Conservation (phyloP, 1,140 invertebrate genomes). For the Planococcus citri region DNA sequence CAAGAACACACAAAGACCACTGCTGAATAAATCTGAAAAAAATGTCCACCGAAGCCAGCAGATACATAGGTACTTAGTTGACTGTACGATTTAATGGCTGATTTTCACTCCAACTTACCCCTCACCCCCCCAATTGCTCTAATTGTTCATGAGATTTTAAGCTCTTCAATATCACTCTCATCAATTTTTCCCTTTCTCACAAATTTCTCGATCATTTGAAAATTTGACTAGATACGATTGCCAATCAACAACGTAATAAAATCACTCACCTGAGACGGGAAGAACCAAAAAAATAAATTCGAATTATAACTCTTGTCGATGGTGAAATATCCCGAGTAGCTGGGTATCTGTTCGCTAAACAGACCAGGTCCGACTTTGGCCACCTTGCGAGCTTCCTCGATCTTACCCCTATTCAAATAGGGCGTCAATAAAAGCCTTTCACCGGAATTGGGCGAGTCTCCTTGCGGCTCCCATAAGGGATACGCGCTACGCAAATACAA, state of each 20-base stretch:
- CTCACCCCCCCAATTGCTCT: too few species aligned
- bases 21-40: too few species aligned
- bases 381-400: slow-evolving; percentile 37
- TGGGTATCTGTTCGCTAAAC: slow-evolving; percentile 2
- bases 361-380: slow-evolving; percentile 32
- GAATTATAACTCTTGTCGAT: slow-evolving; percentile 63
- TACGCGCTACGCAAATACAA: slow-evolving; percentile 24
- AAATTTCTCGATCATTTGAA: too few species aligned
- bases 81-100: too few species aligned
- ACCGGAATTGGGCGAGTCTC: slow-evolving; percentile 36
- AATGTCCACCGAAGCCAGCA: too few species aligned
- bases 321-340: slow-evolving; percentile 54
- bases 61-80: too few species aligned
- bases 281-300: slow-evolving; percentile 84
- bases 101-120: too few species aligned
- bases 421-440: slow-evolving; percentile 52
- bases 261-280: slow-evolving; percentile 50
- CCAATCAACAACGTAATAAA: slow-evolving; percentile 23
- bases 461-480: slow-evolving; percentile 23
- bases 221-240: not conserved
- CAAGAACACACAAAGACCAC: too few species aligned
- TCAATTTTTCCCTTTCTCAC: too few species aligned
- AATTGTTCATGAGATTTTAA: too few species aligned
- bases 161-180: too few species aligned
- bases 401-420: slow-evolving; percentile 45